phyloP scores from a whole-genome alignment of 1,140 invertebrate species.

The Riptortus pedestris region DNA sequence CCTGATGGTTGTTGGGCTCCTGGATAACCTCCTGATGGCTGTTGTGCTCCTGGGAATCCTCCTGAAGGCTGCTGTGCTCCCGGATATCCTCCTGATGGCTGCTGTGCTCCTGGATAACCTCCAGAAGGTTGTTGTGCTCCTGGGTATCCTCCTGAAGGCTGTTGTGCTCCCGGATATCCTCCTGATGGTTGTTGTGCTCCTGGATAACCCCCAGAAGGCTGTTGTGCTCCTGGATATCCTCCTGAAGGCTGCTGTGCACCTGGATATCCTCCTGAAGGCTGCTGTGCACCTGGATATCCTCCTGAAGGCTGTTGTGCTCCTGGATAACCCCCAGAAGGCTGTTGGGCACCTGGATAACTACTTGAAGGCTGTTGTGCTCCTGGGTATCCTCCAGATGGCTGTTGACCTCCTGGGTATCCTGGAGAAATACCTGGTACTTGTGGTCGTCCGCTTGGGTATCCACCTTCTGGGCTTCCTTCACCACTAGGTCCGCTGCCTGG shows the following conservation, averaged over 20 bases:
- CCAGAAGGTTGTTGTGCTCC: constrained; percentile 26
- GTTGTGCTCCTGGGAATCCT: constrained; percentile 33
- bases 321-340: constrained; percentile 31
- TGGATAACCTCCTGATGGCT: constrained; percentile 30
- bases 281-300: constrained; percentile 31
- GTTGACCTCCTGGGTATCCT: constrained; percentile 26
- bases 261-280: constrained; percentile 33
- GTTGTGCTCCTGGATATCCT: constrained; percentile 27
- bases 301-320: constrained; percentile 29
- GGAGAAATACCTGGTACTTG: constrained; percentile 31
- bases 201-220: constrained; percentile 31
- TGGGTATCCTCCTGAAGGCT: constrained; percentile 26
- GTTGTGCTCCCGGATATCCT: constrained; percentile 23
- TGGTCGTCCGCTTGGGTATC: constrained; percentile 32
- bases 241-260: constrained; percentile 32
- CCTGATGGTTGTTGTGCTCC: constrained; percentile 24
- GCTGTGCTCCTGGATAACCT: constrained; percentile 25
- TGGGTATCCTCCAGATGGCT: constrained; percentile 16
- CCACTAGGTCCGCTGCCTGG: constrained; percentile 31
- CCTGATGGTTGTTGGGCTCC: constrained; percentile 28
- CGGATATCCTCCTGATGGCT: constrained; percentile 27
- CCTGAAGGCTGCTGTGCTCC: constrained; percentile 30
- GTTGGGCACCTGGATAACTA: constrained; percentile 28
- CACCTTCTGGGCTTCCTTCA: constrained; percentile 30
- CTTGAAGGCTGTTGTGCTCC: constrained; percentile 31